These are phyloP conservation scores for Serinus canaria DNA, from an alignment of 2,113 vertebrate genomes.

Conservation along the genomic window DNA sequence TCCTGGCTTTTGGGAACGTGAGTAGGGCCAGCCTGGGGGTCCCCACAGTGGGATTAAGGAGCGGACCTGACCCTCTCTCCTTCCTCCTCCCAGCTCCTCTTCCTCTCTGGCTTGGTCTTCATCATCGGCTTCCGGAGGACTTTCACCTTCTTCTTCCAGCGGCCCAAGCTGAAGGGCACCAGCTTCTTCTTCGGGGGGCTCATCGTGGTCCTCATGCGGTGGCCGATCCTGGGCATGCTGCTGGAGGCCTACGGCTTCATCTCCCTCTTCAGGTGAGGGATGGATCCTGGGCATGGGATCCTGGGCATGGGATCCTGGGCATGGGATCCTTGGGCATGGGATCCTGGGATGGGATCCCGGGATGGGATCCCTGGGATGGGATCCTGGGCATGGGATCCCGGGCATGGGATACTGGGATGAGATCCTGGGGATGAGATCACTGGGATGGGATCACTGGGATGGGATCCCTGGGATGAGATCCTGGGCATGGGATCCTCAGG, in stretches of 20 bases:
- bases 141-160: constrained; percentile 86
- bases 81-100: constrained; percentile 76
- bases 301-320: rapidly evolving
- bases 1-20: constrained; percentile 92
- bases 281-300: rapidly evolving
- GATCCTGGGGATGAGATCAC: rapidly evolving
- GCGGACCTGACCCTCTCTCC: neutral
- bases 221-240: constrained; percentile 87
- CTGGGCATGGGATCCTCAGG: rapidly evolving
- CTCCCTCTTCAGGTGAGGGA: constrained; percentile 81
- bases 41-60: rapidly evolving
- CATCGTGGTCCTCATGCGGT: constrained; percentile 79
- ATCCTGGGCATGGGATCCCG: neutral
- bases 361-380: neutral
- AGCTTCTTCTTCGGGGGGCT: constrained; percentile 88
- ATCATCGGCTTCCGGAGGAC: constrained; percentile 85
- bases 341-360: rapidly evolving
- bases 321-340: neutral
- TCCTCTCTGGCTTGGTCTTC: constrained; percentile 81
- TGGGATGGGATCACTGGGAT: too few species aligned
- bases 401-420: neutral
- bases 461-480: too few species aligned
- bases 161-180: constrained; percentile 82
- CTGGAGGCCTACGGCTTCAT: constrained; percentile 87
- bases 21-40: constrained; percentile 49